A percentile compares a stretch with the other conserved stretches of the same genome.
These are phyloP conservation scores for Leptopilina drosophilae DNA, from an alignment of 2,888 invertebrate genomes.

Conservation along the genomic window DNA sequence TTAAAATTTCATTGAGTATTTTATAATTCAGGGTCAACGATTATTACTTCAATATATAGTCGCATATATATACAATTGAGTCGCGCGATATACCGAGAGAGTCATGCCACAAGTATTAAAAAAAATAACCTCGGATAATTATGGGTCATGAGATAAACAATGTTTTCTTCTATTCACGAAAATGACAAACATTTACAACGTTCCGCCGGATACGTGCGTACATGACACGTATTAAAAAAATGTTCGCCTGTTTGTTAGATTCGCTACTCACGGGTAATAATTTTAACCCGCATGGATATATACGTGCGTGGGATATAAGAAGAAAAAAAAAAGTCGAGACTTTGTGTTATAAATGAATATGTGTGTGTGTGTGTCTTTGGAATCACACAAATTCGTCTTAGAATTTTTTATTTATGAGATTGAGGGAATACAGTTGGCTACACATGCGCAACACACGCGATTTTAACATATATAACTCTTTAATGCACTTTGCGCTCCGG, in stretches of 20 bases:
- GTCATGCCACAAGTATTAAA: constrained; percentile 49
- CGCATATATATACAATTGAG: constrained; percentile 53
- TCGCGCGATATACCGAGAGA: constrained; percentile 44
- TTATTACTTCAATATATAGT: constrained; percentile 49
- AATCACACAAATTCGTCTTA: not conserved
- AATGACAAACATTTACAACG: constrained; percentile 65
- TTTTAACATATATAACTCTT: constrained; percentile 58
- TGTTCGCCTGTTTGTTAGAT: constrained; percentile 71
- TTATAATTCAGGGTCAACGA: constrained; percentile 51
- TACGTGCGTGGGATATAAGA: constrained; percentile 21
- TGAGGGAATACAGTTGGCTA: constrained; percentile 52
- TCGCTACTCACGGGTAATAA: constrained; percentile 66
- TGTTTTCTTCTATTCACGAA: constrained; percentile 57
- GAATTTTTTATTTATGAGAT: not conserved
- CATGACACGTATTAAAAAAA: constrained; percentile 70
- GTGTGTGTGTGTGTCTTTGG: not conserved
- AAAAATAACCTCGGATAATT: constrained; percentile 53
- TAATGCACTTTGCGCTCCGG: constrained; percentile 43
- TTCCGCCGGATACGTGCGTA: constrained; percentile 72
- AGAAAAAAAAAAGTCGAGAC: not conserved
- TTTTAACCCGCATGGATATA: constrained; percentile 44
- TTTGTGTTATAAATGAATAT: not conserved
- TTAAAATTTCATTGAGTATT: constrained; percentile 35
- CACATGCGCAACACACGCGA: constrained; percentile 57
- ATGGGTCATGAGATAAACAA: constrained; percentile 56